A percentile compares a stretch with the other conserved stretches of the same genome.
These are phyloP conservation scores for Epirrhoe alternata DNA, from an alignment of 2,888 invertebrate species.

Conservation along the genomic window DNA sequence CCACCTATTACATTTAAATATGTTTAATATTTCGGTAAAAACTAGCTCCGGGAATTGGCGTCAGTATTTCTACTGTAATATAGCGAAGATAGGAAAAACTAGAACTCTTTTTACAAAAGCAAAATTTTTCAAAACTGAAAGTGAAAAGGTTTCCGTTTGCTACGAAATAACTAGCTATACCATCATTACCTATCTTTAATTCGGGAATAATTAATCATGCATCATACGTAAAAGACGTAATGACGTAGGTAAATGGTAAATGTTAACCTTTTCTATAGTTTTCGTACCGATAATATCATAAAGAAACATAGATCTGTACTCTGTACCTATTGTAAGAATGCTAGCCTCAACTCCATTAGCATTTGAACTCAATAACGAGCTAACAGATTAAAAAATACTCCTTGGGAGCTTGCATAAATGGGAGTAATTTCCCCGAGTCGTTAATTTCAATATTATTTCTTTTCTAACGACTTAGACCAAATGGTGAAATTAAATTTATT, in stretches of 20 bases:
- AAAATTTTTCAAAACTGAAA: no score
- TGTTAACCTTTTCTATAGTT: no score
- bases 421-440: constrained; percentile 42
- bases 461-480: constrained; percentile 47
- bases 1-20: constrained; percentile 23
- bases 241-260: no score
- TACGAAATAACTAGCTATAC: background rate
- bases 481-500: constrained; percentile 51
- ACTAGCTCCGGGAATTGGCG: background rate
- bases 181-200: no score
- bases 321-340: background rate
- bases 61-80: background rate
- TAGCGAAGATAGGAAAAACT: no score
- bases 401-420: constrained; percentile 36
- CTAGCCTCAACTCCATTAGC: constrained; percentile 33
- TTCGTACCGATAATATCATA: no score
- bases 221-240: no score
- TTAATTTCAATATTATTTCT: constrained; percentile 50
- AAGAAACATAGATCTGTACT: background rate
- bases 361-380: constrained; percentile 39
- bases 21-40: constrained; percentile 8
- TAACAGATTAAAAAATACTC: constrained; percentile 39
- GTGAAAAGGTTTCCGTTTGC: no score
- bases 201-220: no score
- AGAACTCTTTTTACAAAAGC: no score